Conservation (phyloP, 2,797 vertebrate species). For the Sphenopsis melanotis region DNA sequence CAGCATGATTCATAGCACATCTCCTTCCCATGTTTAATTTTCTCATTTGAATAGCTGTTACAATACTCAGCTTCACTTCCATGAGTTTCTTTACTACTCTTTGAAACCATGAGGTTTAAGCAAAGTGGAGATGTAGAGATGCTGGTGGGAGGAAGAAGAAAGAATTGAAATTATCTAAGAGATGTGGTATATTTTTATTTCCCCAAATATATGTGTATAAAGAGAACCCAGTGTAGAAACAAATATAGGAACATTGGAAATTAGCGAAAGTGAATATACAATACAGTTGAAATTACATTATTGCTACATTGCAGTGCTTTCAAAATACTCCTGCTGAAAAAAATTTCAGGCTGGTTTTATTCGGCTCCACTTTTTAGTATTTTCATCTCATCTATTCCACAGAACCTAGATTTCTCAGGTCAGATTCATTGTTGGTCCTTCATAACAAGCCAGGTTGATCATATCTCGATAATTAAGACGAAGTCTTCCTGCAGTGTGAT, state of each 20-base stretch:
- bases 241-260: background rate
- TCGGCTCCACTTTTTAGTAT: background rate
- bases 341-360: background rate
- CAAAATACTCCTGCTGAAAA: background rate
- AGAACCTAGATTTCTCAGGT: background rate
- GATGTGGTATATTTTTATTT: background rate
- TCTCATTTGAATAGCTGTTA: background rate
- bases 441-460: fast-evolving
- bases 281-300: background rate
- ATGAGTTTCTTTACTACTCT: background rate
- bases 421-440: background rate
- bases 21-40: background rate
- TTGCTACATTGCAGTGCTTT: background rate
- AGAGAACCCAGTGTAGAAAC: background rate
- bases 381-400: background rate
- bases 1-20: background rate
- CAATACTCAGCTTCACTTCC: background rate
- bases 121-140: background rate
- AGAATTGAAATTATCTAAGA: background rate
- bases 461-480: fast-evolving
- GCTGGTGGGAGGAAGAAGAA: background rate
- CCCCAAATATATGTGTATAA: background rate
- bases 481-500: fast-evolving
- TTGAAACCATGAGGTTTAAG: background rate
- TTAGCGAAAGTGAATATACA: background rate